A percentile compares a stretch with the other conserved stretches of the same genome.
Evolutionary conservation across 2,113 vertebrate species (phyloP).

Genomic region (Pomatostomus ruficeps): DNA sequence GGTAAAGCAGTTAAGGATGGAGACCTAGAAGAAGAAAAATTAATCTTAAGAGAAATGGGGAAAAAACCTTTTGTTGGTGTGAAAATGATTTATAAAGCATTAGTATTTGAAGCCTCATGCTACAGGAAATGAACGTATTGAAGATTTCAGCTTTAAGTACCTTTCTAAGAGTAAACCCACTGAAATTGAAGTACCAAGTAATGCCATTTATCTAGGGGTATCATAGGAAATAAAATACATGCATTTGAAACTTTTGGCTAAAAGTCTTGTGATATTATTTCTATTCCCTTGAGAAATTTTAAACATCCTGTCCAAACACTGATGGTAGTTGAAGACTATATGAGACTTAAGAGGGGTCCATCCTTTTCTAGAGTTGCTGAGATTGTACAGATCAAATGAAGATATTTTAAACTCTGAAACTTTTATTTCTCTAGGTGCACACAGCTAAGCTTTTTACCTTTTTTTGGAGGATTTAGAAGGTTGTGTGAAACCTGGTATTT

Average conservation of each 20-base stretch:
- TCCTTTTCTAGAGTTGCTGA: background rate
- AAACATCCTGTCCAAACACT: background rate
- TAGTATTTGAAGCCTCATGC: background rate
- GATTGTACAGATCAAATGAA: background rate
- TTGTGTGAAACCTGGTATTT: background rate
- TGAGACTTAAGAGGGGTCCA: background rate
- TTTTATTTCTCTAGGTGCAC: background rate
- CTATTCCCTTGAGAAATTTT: background rate
- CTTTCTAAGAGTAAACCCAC: background rate
- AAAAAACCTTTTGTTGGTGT: background rate
- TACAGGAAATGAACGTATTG: background rate
- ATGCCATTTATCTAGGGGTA: background rate
- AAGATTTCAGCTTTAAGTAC: background rate
- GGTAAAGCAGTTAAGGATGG: accelerated
- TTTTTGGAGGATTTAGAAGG: background rate
- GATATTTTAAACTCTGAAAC: background rate
- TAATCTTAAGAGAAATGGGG: background rate
- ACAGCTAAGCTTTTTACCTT: background rate
- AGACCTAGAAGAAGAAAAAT: background rate
- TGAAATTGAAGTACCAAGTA: background rate
- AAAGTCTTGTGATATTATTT: background rate
- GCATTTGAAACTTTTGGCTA: background rate
- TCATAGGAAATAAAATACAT: background rate
- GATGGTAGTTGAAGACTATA: background rate
- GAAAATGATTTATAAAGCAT: background rate